These are phyloP conservation scores for Ariolimax columbianus DNA, from an alignment of 2,888 invertebrate genomes.

Conservation along the genomic window DNA sequence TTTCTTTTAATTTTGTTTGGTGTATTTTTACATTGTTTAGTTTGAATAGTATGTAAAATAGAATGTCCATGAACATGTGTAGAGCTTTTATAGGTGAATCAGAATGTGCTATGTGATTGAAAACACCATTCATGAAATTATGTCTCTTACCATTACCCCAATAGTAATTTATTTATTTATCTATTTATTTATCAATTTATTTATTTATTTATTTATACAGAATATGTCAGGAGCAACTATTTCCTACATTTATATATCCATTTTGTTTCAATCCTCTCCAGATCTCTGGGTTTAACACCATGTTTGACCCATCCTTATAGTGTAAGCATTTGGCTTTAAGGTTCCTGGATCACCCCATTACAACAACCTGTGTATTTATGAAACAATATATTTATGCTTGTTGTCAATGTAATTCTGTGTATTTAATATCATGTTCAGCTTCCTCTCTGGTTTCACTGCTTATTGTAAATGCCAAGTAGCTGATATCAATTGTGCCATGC, in stretches of 20 bases:
- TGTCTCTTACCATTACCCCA: no score
- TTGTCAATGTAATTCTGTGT: constrained; percentile 29
- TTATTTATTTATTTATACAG: neutral
- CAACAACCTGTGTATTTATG: neutral
- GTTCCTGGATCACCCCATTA: constrained; percentile 13
- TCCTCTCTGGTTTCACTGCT: constrained; percentile 36
- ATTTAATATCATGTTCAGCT: constrained; percentile 28
- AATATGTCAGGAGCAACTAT: neutral
- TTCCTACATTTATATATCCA: neutral
- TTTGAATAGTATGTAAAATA: neutral
- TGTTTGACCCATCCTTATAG: neutral
- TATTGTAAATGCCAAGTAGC: constrained; percentile 1
- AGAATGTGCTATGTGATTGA: neutral
- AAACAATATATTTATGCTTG: constrained; percentile 18
- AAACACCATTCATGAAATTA: neutral
- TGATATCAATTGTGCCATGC: neutral
- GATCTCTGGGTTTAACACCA: neutral
- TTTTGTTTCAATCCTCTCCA: neutral
- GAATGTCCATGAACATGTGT: neutral
- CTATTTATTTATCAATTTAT: neutral
- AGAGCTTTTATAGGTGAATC: neutral
- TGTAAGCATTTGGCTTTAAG: constrained; percentile 43
- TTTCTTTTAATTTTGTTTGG: constrained; percentile 24
- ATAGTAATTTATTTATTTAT: no score
- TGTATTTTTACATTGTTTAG: neutral